phyloP scores from a whole-genome alignment of 2,113 vertebrate genomes.

The Myrmecophaga tridactyla region DNA sequence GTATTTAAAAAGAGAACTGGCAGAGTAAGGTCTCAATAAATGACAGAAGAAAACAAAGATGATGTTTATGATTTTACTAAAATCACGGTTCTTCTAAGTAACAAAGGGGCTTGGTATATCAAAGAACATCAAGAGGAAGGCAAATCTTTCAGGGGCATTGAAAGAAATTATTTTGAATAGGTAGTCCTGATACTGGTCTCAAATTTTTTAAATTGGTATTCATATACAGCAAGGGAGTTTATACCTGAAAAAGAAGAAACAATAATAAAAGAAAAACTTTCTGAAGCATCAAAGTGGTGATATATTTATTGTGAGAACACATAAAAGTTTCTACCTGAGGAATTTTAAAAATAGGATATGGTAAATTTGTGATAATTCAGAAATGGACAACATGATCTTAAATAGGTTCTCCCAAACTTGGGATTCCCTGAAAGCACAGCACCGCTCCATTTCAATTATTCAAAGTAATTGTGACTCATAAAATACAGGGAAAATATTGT shows the following conservation, averaged over 20 bases:
- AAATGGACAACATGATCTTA: neutral
- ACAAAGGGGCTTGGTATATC: neutral
- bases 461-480: neutral
- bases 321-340: neutral
- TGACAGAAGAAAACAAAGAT: neutral
- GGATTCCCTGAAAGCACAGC: neutral
- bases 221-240: neutral
- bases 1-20: neutral
- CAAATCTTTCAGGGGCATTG: neutral
- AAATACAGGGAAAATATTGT: neutral
- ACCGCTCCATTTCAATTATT: neutral
- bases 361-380: neutral
- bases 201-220: neutral
- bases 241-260: neutral
- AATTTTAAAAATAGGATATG: neutral
- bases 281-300: neutral
- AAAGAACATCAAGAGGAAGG: neutral
- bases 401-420: conserved; percentile 23
- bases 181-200: neutral
- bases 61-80: neutral
- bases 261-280: neutral
- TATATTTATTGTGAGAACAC: neutral
- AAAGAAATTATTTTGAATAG: neutral
- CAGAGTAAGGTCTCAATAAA: neutral
- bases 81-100: neutral